Base-by-base conservation (phyloP, 2,888 invertebrate species). In the Drosophila ustulata region DNA sequence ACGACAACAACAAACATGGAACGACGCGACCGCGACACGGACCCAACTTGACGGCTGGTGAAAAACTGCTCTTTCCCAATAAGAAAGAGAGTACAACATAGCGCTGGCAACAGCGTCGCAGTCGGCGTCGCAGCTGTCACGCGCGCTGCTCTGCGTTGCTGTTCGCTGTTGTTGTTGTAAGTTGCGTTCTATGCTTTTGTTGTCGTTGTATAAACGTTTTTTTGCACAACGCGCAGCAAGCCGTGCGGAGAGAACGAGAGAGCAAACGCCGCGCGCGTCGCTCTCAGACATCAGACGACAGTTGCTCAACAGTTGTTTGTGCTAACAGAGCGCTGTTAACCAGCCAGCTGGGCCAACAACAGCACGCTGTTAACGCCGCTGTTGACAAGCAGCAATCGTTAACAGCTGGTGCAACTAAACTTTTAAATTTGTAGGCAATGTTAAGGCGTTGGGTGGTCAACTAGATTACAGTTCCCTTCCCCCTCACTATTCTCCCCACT, bases 11-110 rank as follows among this genome's bases (percentile, higher is more conserved):
- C 61, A 78, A 64, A 73, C 66, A 66, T 1, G 66, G 46, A 58
- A 23, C 67, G 68, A 70, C 66, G 78, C 81, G 78, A 77, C 73
- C 77, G 76, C 77, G 77, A 81, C 72, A 77, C 82, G 68, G 78
- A 66, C 67, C 52, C 78, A 64, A 81, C 78, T 81, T 81, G 78
- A 79, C 78, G 75, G 78, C 65, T 78, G 75, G 62, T 78, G 82
- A 82, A 80, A 80, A 82, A 79, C 80, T 79, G 79, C 79, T 79
- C 80, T 79, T 80, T 77, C 80, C 78, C 80, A 77, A 80, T 78
- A 80, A 71, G 77, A 78, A 72, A 76, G 79, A 75, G 75, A 76
- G 79, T 75, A 75, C 49, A 74, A 62, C 70, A 74, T 53, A 26
- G 52, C 49, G 55, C 37, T 37, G 30, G 46, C 65, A 55, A 58